Conservation (phyloP, 2,797 vertebrate genomes). For the Oryzias sinensis region DNA sequence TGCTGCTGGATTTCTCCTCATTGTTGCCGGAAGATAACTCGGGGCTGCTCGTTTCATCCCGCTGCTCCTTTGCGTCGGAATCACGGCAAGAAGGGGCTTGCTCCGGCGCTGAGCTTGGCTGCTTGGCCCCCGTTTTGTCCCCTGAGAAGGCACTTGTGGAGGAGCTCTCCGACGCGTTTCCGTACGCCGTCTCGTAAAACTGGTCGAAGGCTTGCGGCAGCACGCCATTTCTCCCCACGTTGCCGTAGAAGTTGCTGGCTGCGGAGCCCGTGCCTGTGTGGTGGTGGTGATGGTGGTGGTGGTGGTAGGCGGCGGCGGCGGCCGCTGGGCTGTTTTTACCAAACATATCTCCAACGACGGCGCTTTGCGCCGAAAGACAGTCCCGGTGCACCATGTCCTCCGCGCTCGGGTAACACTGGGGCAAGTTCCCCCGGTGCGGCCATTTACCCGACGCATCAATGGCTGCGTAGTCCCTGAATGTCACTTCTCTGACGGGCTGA, state of each 20-base stretch:
- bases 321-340: conserved; percentile 91
- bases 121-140: conserved; percentile 86
- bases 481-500: conserved; percentile 96
- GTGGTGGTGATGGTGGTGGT: conserved; percentile 80
- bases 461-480: conserved; percentile 97
- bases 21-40: conserved; percentile 98
- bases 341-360: conserved; percentile 93
- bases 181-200: conserved; percentile 98
- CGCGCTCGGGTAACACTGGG: conserved; percentile 92
- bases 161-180: conserved; percentile 83
- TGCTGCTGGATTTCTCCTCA: conserved; percentile 95
- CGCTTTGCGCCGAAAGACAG: conserved; percentile 89
- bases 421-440: conserved; percentile 92
- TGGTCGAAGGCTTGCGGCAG: conserved; percentile 98
- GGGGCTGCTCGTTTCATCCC: conserved; percentile 93
- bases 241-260: conserved; percentile 92
- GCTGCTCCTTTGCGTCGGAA: conserved; percentile 81
- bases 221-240: conserved; percentile 96
- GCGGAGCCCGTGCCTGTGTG: conserved; percentile 86
- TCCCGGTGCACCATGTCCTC: conserved; percentile 99
- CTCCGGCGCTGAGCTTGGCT: conserved; percentile 71
- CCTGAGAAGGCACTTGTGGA: conserved; percentile 82
- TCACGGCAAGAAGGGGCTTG: conserved; percentile 78
- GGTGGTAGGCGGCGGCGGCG: conserved; percentile 83
- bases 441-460: conserved; percentile 97